Percentiles rank a stretch among this genome's conserved stretches.
Evolutionary conservation across 2,113 vertebrate genomes (phyloP).

Genomic region (Takifugu flavidus): DNA sequence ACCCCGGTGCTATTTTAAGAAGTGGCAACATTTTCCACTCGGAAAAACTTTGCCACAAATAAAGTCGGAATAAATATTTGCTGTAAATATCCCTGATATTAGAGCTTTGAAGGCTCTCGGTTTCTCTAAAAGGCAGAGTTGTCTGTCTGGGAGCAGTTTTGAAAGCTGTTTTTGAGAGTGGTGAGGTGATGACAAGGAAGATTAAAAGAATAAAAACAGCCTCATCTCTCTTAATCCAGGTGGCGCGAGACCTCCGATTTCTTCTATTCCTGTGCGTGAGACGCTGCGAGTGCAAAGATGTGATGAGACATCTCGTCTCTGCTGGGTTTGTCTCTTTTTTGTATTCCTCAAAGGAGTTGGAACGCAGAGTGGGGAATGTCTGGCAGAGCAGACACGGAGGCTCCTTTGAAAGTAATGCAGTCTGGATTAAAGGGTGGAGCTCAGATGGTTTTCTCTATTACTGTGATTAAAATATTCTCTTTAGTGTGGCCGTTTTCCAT

Average conservation of each 20-base stretch:
- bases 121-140: constrained; percentile 11
- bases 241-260: constrained; percentile 36
- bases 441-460: constrained; percentile 45
- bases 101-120: constrained; percentile 18
- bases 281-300: constrained; percentile 3
- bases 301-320: constrained; percentile 46
- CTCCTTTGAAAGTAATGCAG: constrained; percentile 39
- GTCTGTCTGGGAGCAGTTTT: constrained; percentile 14
- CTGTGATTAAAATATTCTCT: constrained; percentile 59
- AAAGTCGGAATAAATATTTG: constrained; percentile 58
- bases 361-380: constrained; percentile 47
- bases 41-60: constrained; percentile 51
- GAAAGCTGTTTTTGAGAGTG: constrained; percentile 23
- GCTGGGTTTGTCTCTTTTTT: constrained; percentile 15
- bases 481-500: constrained; percentile 32
- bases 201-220: constrained; percentile 18
- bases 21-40: constrained; percentile 41
- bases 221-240: constrained; percentile 39
- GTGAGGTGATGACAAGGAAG: constrained; percentile 15
- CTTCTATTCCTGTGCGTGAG: constrained; percentile 21
- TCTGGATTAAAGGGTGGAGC: constrained; percentile 55
- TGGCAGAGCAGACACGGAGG: constrained; percentile 40
- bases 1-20: constrained; percentile 20
- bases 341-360: constrained; percentile 32
- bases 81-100: constrained; percentile 61